Conservation (phyloP, 2,113 vertebrate genomes). For the Plectropomus leopardus region DNA sequence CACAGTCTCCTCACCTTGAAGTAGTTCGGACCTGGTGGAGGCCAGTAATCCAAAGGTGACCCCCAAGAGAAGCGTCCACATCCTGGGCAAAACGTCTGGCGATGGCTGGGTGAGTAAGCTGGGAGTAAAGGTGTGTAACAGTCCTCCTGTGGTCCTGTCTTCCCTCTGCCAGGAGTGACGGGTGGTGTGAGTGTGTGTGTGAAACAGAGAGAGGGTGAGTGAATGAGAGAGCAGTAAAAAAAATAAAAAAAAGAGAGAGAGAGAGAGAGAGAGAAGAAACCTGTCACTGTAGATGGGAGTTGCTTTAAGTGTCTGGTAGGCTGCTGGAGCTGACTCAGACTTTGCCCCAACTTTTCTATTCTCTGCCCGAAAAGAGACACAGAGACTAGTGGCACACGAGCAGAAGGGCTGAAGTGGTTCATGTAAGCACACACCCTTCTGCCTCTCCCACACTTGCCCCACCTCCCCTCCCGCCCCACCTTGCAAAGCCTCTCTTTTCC, state of each 20-base stretch:
- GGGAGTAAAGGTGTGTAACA: slow-evolving; percentile 63
- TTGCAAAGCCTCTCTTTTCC: slow-evolving; percentile 45
- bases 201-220: slow-evolving; percentile 19
- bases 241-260: slow-evolving; percentile 10
- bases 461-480: slow-evolving; percentile 60
- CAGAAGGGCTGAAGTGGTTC: slow-evolving; percentile 68
- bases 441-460: slow-evolving; percentile 76
- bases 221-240: slow-evolving; percentile 26
- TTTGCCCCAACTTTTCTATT: slow-evolving; percentile 83
- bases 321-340: slow-evolving; percentile 73
- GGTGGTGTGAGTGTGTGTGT: slow-evolving; percentile 52
- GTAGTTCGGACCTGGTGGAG: slow-evolving; percentile 67
- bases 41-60: slow-evolving; percentile 82
- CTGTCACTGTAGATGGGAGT: slow-evolving; percentile 61
- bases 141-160: slow-evolving; percentile 69
- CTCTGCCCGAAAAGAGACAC: slow-evolving; percentile 64
- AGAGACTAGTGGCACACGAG: slow-evolving; percentile 65
- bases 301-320: slow-evolving; percentile 64
- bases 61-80: slow-evolving; percentile 83
- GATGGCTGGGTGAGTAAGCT: slow-evolving; percentile 54
- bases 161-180: slow-evolving; percentile 74
- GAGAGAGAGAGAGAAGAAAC: slow-evolving; percentile 39
- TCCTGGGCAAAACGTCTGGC: slow-evolving; percentile 69
- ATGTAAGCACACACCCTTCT: slow-evolving; percentile 81
- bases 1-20: slow-evolving; percentile 77